Base-by-base conservation (phyloP, 2,888 invertebrate genomes). In the Hydriomena furcata region DNA sequence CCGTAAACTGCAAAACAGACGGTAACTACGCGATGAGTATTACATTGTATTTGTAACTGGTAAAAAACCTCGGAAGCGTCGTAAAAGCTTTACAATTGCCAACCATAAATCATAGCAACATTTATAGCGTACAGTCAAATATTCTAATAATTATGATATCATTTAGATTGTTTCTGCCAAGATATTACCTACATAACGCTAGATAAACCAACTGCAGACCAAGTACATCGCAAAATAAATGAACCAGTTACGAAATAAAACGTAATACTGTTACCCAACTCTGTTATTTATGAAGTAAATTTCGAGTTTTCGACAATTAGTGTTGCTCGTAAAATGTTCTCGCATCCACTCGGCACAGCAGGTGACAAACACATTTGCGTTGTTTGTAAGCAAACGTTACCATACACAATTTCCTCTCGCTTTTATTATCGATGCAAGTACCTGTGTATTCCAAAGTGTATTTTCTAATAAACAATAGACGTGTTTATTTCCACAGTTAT, bases 91-190 rank as follows among this genome's bases (percentile, higher is more conserved):
- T 66, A 46, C 54, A 58, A 56, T 58, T 58, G 50, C 43, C 43
- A 34, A 17, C 46, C 48, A 63, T 54, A 58, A 52, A 58, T 58
- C 46, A 49, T 43, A 28, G 25, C 48, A 42, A 38, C 47, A 38
- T 71, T 65, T 62, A 63, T 54, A 55, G 59, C 38, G 36, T 51
- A 61, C 55, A 53, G 44, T 49, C 58, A 61, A 65, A 65, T 60
- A 31, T 48, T 49, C 42, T 20, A 46, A 46, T 44, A 45, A 45
- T 48, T 52, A 46, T 51, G 55, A 42, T 48, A 45, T 38, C 17
- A 38, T 52, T 40, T 40, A n/a, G 31, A 44, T 43, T 37, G 43
- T 31, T 23, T 31, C 31, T 31, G 42, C 12, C 17, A 32, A 41
- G 25, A 40, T 41, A 45, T 31, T 31, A n/a, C 17, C 8, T n/a